These are phyloP conservation scores for Spisula subtruncata DNA, from an alignment of 2,888 invertebrate species.

Conservation along the genomic window DNA sequence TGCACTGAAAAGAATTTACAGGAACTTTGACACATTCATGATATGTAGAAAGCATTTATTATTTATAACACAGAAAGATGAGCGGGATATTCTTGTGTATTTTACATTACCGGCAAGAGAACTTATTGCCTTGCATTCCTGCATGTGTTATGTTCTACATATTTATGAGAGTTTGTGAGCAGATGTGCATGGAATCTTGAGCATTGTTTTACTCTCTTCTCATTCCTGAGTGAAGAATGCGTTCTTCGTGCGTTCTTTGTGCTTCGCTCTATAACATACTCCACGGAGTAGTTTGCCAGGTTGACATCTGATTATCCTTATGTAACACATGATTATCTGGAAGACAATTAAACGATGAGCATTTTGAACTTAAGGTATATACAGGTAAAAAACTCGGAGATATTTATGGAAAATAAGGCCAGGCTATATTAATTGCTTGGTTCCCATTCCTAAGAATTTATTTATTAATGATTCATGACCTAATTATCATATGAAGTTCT, in stretches of 20 bases:
- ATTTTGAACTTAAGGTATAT: background rate
- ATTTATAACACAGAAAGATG: constrained; percentile 6
- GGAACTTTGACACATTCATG: constrained; percentile 30
- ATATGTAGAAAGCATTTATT: constrained; percentile 22
- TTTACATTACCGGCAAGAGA: constrained; percentile 11
- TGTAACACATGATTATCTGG: background rate
- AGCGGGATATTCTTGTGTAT: background rate
- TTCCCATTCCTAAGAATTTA: background rate
- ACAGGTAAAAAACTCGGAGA: constrained; percentile 7
- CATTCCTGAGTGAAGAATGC: background rate
- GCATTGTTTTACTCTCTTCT: constrained; percentile 11
- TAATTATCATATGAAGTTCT: no score
- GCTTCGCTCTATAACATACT: background rate
- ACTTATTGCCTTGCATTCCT: constrained; percentile 4
- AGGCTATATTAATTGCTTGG: background rate
- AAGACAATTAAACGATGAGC: background rate
- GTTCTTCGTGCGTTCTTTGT: no score
- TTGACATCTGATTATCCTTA: background rate
- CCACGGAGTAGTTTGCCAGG: background rate
- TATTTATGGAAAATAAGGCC: background rate
- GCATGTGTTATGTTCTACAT: constrained; percentile 8
- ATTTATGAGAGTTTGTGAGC: constrained; percentile 8
- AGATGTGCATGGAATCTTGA: constrained; percentile 19
- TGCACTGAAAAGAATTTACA: background rate
- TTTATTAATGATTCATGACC: no score